Evolutionary conservation across 2,113 vertebrate genomes (phyloP), one percentile per base, ranked within the genome.

Genomic region (Sitta europaea): DNA sequence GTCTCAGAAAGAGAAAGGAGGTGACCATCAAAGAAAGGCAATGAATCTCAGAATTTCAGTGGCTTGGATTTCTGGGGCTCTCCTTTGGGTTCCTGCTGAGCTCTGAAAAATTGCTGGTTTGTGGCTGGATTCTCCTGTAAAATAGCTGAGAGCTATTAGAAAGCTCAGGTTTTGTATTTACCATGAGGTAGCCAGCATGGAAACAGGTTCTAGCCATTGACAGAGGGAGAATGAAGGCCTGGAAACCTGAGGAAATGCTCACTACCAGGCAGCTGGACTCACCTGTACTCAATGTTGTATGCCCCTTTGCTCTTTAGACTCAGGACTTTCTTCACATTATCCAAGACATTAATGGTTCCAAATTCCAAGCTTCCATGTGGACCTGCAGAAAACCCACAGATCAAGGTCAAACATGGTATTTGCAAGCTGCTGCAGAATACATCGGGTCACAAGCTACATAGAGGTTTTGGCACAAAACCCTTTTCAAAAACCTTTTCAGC

Each of bases 291-390:
- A 43, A 99, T 98, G 91, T 99, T 97, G 4, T 99, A 99, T 97
- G 98, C 98, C 55, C 99, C 99, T 85, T 98, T 98, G 97, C 99
- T 99, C 96, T 98, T 99, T 94, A 99, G 53, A 38, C 77, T 98
- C 63, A 99, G 94, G 19, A 95, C 90, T 70, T 98, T 97, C 82
- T 98, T 98, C 2, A 62, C 81, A 18, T 98, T 98, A 19, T 99
- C 98, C 95, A 96, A 95, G 48, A 99, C 98, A 91, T 78, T 98
- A 29, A 99, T 83, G 22, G 87, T 95, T 82, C 99, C 99, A 91
- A 99, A 99, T 92, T 99, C 98, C 55, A 99, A 84, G 10, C 65
- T 96, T 45, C 98, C 98, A 67, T 98, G 98, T 76, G 97, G 40
- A 82, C 98, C 97, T 98, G 92, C 57, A 96, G 74, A 59, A 81